Conservation (phyloP, 1,140 invertebrate genomes). For the Platyscapa corneri region DNA sequence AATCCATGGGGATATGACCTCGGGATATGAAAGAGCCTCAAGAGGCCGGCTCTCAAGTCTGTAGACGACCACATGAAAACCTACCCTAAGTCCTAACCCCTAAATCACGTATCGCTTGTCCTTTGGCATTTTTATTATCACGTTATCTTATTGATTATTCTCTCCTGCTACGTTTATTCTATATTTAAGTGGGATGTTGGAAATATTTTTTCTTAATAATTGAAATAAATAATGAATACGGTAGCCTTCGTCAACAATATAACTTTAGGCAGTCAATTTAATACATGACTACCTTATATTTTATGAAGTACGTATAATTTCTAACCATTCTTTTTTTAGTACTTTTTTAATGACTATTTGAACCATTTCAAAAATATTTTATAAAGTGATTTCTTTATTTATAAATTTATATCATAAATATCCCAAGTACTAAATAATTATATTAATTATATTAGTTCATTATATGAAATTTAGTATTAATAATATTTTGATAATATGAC, state of each 20-base stretch:
- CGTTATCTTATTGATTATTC: neutral
- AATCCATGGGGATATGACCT: neutral
- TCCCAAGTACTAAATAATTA: too few relatives aligned
- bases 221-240: neutral
- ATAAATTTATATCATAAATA: too few relatives aligned
- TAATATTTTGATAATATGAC: too few relatives aligned
- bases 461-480: too few relatives aligned
- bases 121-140: conserved; percentile 20
- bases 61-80: neutral
- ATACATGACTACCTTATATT: neutral
- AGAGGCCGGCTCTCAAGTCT: conserved; percentile 12
- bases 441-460: too few relatives aligned
- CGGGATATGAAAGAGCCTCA: neutral
- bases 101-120: neutral
- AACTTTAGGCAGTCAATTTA: neutral
- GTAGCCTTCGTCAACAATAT: neutral
- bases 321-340: neutral
- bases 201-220: neutral
- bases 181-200: neutral
- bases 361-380: too few relatives aligned
- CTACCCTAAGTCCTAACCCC: neutral
- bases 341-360: neutral
- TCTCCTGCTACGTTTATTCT: neutral
- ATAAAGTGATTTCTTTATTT: too few relatives aligned
- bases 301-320: neutral